phyloP scores from a whole-genome alignment of 2,113 vertebrate species.

The Lucifuga dentata region DNA sequence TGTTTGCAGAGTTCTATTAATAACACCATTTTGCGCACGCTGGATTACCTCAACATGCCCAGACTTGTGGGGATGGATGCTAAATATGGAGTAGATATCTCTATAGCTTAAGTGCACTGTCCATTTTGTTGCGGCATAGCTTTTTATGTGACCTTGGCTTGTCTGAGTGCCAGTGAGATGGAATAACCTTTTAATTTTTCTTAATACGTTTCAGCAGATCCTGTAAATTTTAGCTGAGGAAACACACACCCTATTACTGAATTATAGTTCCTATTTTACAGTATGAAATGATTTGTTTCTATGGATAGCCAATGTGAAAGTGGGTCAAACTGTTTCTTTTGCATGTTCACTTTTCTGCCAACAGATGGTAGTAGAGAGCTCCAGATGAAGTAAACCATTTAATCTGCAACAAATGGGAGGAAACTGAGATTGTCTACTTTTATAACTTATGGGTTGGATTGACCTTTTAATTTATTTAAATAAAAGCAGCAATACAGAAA shows the following conservation, averaged over 20 bases:
- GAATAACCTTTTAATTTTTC: not conserved
- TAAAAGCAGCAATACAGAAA: too few relatives aligned
- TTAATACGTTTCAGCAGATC: not conserved
- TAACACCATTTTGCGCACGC: constrained; percentile 32
- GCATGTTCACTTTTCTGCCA: constrained; percentile 34
- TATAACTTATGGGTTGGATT: too few relatives aligned
- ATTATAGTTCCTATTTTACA: not conserved
- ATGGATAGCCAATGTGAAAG: not conserved
- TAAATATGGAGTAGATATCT: not conserved
- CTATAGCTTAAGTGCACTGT: not conserved
- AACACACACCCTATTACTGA: not conserved
- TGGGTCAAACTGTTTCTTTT: constrained; percentile 26
- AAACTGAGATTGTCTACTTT: too few relatives aligned
- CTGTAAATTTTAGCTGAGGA: not conserved
- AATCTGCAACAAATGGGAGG: not conserved
- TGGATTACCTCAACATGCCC: constrained; percentile 13
- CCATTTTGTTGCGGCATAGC: not conserved
- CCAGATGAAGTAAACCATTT: not conserved
- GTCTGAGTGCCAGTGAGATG: not conserved
- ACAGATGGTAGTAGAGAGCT: constrained; percentile 56
- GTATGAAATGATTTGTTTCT: not conserved
- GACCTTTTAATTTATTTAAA: too few relatives aligned
- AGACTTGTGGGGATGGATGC: constrained; percentile 8
- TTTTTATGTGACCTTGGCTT: not conserved
- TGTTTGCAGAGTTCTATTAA: constrained; percentile 36